phyloP scores from a whole-genome alignment of 2,888 invertebrate genomes.

The Laothoe populi region DNA sequence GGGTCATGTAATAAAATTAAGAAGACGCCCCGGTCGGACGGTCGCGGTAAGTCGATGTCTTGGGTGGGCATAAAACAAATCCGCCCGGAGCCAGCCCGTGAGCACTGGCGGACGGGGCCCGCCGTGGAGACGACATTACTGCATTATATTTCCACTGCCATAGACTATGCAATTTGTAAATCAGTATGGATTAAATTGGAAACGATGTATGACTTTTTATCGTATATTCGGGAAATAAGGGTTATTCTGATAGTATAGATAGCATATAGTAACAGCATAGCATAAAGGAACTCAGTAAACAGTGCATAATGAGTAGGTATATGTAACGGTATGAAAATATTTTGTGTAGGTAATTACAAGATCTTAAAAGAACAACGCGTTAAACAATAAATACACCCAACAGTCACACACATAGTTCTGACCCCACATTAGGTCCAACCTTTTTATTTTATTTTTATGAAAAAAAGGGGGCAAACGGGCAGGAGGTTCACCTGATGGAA shows the following conservation, averaged over 20 bases:
- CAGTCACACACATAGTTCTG: no score
- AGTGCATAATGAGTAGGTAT: no score
- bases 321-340: no score
- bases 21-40: constrained; percentile 72
- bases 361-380: no score
- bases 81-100: constrained; percentile 64
- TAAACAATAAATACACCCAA: no score
- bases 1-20: constrained; percentile 83
- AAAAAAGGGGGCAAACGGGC: no score
- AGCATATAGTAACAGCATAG: no score
- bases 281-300: no score
- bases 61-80: constrained; percentile 81
- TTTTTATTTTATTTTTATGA: no score
- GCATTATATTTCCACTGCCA: neutral
- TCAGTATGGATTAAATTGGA: neutral
- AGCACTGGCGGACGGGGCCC: constrained; percentile 42
- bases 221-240: neutral
- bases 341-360: no score
- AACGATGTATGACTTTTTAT: neutral
- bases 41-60: constrained; percentile 78
- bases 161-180: neutral
- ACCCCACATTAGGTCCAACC: no score
- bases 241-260: neutral
- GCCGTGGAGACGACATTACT: constrained; percentile 49
- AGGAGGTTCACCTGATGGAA: no score